A percentile compares a stretch with the other conserved stretches of the same genome.
phyloP scores from a whole-genome alignment of 2,797 vertebrate genomes.

The Rhinichthys osculus region DNA sequence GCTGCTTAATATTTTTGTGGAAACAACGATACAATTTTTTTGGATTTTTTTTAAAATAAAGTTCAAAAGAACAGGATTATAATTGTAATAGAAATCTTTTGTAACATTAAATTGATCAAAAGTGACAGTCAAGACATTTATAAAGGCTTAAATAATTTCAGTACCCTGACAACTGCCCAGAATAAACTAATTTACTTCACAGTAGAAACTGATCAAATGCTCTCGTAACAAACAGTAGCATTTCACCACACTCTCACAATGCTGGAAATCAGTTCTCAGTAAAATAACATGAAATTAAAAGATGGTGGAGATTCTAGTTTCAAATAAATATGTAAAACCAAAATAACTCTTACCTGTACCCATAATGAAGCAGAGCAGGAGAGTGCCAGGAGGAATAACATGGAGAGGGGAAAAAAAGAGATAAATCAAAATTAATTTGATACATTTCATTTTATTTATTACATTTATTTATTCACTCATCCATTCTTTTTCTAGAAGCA shows the following conservation, averaged over 20 bases:
- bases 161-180: constrained; percentile 1
- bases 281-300: constrained; percentile 17
- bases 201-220: neutral
- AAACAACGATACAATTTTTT: no score
- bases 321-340: neutral
- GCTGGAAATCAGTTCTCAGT: neutral
- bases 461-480: neutral
- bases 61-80: no score
- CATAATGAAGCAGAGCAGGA: constrained; percentile 47
- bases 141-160: constrained; percentile 15
- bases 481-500: neutral
- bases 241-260: neutral
- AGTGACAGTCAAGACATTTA: neutral
- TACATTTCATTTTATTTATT: neutral
- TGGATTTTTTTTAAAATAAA: no score
- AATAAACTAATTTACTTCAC: constrained; percentile 25
- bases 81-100: no score
- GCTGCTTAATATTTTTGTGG: neutral
- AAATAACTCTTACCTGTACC: constrained; percentile 55
- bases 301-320: neutral
- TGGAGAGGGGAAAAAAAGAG: neutral
- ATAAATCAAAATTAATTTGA: neutral
- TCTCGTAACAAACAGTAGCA: neutral
- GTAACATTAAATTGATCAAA: neutral
- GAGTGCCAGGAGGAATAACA: neutral